Percentiles rank a stretch among this genome's conserved stretches.
phyloP scores from a whole-genome alignment of 2,113 vertebrate species.

The Dissostichus mawsoni region DNA sequence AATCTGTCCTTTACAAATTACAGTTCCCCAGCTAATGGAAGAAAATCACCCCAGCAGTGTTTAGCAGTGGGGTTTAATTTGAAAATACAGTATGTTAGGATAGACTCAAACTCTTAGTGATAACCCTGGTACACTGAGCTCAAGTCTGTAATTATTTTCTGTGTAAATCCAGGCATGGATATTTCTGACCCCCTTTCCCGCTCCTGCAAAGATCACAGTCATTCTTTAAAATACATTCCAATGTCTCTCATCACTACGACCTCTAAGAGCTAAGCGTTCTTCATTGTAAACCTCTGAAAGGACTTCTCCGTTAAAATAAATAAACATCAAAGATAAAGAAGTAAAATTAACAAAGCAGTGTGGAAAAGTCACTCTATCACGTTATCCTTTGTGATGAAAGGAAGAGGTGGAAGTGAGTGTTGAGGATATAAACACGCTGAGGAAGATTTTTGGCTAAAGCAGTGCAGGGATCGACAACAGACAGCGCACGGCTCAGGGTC shows the following conservation, averaged over 20 bases:
- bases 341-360: not conserved
- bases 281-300: not conserved
- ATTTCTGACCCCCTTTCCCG: not conserved
- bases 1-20: not conserved
- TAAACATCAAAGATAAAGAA: constrained; percentile 2
- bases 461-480: constrained; percentile 58
- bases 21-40: not conserved
- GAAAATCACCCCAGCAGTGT: not conserved
- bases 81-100: not conserved
- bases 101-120: not conserved
- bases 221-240: not conserved
- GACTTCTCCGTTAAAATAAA: constrained; percentile 5
- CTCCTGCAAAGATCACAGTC: not conserved
- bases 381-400: constrained; percentile 36
- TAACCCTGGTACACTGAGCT: not conserved
- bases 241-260: not conserved
- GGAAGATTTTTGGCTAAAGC: constrained; percentile 59
- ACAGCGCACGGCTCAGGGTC: constrained; percentile 29
- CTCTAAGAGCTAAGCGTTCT: not conserved
- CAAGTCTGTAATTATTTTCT: constrained; percentile 1
- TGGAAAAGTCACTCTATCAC: not conserved
- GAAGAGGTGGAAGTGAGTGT: constrained; percentile 32
- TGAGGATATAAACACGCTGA: constrained; percentile 56
- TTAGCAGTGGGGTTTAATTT: not conserved
- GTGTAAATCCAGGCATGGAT: constrained; percentile 4